These are phyloP conservation scores for Kuschelorhynchus macadamiae DNA, from an alignment of 2,888 invertebrate species.

Conservation along the genomic window DNA sequence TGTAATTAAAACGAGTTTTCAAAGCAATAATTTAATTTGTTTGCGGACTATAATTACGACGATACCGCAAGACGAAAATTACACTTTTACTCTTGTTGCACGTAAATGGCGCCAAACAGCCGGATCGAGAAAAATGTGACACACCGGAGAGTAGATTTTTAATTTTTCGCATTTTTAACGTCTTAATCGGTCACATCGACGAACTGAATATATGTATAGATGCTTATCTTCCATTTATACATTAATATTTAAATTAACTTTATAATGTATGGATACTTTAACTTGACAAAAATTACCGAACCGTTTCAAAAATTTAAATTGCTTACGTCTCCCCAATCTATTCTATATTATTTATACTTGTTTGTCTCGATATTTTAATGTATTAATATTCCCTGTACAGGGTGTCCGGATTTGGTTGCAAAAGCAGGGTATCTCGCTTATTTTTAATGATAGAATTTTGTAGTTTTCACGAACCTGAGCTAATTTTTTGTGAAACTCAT, in stretches of 20 bases:
- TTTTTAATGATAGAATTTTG: no score
- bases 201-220: conserved; percentile 13
- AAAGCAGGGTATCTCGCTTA: no score
- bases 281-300: neutral
- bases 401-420: no score
- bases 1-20: neutral
- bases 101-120: neutral
- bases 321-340: no score
- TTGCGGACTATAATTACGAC: neutral
- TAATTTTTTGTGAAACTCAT: no score
- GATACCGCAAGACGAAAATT: neutral
- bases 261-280: neutral
- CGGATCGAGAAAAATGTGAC: neutral
- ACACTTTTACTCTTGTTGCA: neutral
- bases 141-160: neutral
- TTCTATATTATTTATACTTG: no score
- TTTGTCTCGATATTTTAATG: no score
- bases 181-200: neutral
- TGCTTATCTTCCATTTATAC: neutral
- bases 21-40: neutral
- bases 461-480: no score
- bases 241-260: conserved; percentile 21
- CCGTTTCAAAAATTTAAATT: neutral
- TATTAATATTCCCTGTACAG: no score
- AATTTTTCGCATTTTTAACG: neutral